Percentiles rank a stretch among this genome's conserved stretches.
Evolutionary conservation across 2,888 invertebrate genomes (phyloP).

Genomic region (Zonitis immaculata): DNA sequence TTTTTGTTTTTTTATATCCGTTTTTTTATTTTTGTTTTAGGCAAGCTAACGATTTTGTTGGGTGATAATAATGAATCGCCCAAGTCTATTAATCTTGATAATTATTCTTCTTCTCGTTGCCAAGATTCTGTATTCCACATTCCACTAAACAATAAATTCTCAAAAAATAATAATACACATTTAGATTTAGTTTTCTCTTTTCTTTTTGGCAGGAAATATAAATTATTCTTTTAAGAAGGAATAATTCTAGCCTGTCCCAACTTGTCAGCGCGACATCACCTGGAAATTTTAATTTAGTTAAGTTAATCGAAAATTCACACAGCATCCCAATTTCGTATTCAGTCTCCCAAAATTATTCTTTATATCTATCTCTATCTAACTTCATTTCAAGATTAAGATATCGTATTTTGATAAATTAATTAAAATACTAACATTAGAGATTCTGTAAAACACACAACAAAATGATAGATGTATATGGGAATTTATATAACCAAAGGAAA

Average conservation of each 20-base stretch:
- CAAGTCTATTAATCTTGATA: constrained; percentile 30
- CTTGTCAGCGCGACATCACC: neutral
- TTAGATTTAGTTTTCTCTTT: too few species aligned
- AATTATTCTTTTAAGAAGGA: too few species aligned
- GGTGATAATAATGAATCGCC: constrained; percentile 27
- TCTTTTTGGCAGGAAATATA: too few species aligned
- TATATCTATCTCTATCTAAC: neutral
- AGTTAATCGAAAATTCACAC: constrained; percentile 13
- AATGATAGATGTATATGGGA: neutral
- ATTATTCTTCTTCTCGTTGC: constrained; percentile 18
- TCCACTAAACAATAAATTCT: neutral
- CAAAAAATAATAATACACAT: too few species aligned
- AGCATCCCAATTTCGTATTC: neutral
- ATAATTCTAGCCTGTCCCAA: neutral
- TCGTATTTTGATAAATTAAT: neutral
- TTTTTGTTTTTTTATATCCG: neutral
- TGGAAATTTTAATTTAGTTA: constrained; percentile 11
- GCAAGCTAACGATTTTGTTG: neutral
- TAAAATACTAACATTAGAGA: neutral
- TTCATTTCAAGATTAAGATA: neutral
- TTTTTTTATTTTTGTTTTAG: too few species aligned
- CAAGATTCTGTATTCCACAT: neutral
- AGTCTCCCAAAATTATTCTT: too few species aligned
- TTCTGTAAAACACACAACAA: neutral
- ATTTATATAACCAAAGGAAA: too few species aligned